Evolutionary conservation across 2,113 vertebrate genomes (phyloP), one percentile per base, ranked within the genome.

Genomic region (Tretioscincus oriximinensis): DNA sequence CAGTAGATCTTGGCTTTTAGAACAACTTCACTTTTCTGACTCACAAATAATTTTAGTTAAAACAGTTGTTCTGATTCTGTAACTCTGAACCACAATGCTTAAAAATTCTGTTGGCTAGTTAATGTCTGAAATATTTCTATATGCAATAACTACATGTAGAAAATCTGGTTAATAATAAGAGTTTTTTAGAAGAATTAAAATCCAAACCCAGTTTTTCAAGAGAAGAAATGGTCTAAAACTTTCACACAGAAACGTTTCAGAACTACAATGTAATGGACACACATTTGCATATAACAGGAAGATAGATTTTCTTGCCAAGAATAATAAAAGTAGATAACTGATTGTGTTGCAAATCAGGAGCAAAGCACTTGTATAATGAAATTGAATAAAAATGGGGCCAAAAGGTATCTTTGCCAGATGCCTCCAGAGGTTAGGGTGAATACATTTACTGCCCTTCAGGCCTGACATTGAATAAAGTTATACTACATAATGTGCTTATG

Each of bases 401-500:
- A 51, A 77, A 66, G 20, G n/a, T 54, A 68, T 31, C 47, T n/a
- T 28, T 68, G 45, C 64, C 45, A 51, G 51, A 24, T 77, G 21
- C n/a, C 76, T 54, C 64, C 41, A 51, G 64, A 77, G 20, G 20
- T 61, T 61, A 41, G 29, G 54, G 49, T 75, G 21, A 75, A 75
- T 35, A 35, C 11, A 41, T 61, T 75, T 41, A 61, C 29, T 12
- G 28, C 29, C 54, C 73, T 75, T 75, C 29, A 26, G 22, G 21
- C 54, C 11, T 68, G 64, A 77, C 76, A n/a, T 68, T 54, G 76
- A 67, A n/a, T 28, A 64, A 77, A 77, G 18, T 77, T 77, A 18
- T 66, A 11, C 47, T 47, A 31, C n/a, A n/a, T 20, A 64, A 20
- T 78, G 22, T 22, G 68, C 35, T 58, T 11, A 58, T 58, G 14